Base-by-base conservation (phyloP, 2,797 vertebrate species). In the Salarias fasciatus region DNA sequence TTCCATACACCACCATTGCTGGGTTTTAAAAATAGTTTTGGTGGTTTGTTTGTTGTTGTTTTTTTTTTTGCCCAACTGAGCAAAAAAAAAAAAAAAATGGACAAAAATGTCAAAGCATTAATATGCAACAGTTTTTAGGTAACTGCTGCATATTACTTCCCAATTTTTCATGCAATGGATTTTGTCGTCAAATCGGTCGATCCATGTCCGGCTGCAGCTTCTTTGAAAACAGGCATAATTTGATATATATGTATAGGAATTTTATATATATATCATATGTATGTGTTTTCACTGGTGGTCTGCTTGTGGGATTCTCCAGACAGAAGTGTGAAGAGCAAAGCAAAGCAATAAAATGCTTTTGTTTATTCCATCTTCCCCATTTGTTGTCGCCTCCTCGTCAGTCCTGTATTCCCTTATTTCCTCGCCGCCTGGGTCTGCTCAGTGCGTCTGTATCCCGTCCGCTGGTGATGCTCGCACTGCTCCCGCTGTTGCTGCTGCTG, bases 251-350 rank as follows among this genome's bases (percentile, higher is more conserved):
- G 91, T 93, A 92, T 91, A 93, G 84, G 86, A 85, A 64, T 89
- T 90, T 92, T 93, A 93, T 88, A 93, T 92, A 92, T 93, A 92
- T 94, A 92, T 93, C 91, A 93, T 89, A 93, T 93, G 90, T 94
- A 93, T 94, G 93, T 92, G 92, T 93, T 94, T 94, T 93, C 92
- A 92, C 92, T 91, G 88, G 87, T 89, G 85, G 73, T 90, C 89
- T 91, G 90, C 81, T 85, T 89, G 84, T 90, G 89, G 75, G 82
- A 79, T 83, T 88, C 85, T 89, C 88, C 89, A 86, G 77, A 88
- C 83, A 85, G 78, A 85, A 79, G 83, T 78, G 70, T 72, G 54
- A 85, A 65, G 77, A 86, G 52, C 79, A 69, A 73, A 67, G 53
- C 84, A 45, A 80, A 62, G 75, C 72, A 82, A 49, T 72, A 41